These are phyloP conservation scores for Sterrhoptilus dennistouni DNA, from an alignment of 2,113 vertebrate species.

Conservation along the genomic window DNA sequence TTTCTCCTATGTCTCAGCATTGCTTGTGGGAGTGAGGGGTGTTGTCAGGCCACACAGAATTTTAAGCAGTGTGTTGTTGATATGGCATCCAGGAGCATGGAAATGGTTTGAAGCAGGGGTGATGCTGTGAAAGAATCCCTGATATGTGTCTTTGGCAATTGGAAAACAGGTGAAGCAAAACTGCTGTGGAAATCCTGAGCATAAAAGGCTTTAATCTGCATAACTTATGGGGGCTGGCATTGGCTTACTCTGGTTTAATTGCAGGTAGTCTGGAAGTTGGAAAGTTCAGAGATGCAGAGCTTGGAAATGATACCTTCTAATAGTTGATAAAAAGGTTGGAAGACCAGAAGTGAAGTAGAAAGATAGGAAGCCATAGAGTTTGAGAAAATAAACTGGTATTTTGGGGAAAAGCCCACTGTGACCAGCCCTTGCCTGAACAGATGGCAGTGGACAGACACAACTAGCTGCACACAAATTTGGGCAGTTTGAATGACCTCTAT, in stretches of 20 bases:
- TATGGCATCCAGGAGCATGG: neutral
- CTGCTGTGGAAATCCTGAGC: fast-evolving
- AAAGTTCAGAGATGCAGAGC: neutral
- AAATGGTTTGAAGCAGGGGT: neutral
- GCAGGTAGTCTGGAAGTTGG: neutral
- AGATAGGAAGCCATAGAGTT: neutral
- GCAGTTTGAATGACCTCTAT: neutral
- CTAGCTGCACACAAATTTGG: neutral
- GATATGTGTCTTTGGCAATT: neutral
- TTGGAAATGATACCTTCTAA: neutral
- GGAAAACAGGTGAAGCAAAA: neutral
- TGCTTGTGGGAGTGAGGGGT: neutral
- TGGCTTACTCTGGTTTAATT: neutral
- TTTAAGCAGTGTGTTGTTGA: neutral
- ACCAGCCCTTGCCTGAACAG: neutral
- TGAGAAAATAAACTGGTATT: neutral
- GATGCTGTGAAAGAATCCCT: neutral
- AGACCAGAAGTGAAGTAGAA: neutral
- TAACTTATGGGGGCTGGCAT: fast-evolving
- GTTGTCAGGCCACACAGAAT: neutral
- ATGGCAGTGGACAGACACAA: neutral
- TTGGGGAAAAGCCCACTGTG: neutral
- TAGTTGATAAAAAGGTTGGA: neutral
- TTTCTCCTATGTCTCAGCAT: neutral
- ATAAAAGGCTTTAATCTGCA: neutral